A percentile compares a stretch with the other conserved stretches of the same genome.
phyloP scores from a whole-genome alignment of 2,888 invertebrate genomes.

The Drosophila algonquin region DNA sequence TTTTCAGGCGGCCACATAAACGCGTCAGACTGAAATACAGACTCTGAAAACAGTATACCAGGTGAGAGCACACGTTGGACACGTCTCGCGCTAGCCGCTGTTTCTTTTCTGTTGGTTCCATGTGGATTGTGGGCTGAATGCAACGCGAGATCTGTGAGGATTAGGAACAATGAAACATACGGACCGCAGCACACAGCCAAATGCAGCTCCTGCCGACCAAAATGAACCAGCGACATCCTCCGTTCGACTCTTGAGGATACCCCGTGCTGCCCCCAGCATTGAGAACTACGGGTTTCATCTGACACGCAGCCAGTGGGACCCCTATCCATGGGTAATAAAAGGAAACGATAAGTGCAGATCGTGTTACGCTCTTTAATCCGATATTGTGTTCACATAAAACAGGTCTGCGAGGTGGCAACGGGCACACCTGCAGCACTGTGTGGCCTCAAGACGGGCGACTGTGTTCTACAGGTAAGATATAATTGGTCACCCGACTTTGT shows the following conservation, averaged over 20 bases:
- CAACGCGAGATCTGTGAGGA: slow-evolving; percentile 2
- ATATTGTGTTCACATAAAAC: slow-evolving; percentile 9
- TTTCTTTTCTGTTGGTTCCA: background rate
- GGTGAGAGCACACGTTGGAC: slow-evolving; percentile 56
- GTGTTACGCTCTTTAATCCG: slow-evolving; percentile 15
- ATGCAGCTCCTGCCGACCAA: slow-evolving; percentile 2
- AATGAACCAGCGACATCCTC: slow-evolving; percentile 53
- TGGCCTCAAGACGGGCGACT: slow-evolving; percentile 89
- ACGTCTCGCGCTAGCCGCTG: slow-evolving; percentile 46
- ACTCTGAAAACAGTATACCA: slow-evolving; percentile 58
- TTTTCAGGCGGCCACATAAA: slow-evolving; percentile 29
- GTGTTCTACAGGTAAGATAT: slow-evolving; percentile 87
- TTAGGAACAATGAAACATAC: slow-evolving; percentile 21
- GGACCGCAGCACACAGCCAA: background rate
- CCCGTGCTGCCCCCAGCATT: slow-evolving; percentile 85
- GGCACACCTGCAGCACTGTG: slow-evolving; percentile 87
- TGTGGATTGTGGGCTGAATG: background rate
- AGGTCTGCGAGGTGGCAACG: slow-evolving; percentile 87
- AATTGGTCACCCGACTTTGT: slow-evolving; percentile 10
- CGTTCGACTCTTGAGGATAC: slow-evolving; percentile 85
- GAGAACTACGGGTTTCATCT: slow-evolving; percentile 89
- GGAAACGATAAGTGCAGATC: background rate
- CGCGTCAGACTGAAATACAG: slow-evolving; percentile 7
- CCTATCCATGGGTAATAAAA: slow-evolving; percentile 89
- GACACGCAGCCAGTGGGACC: slow-evolving; percentile 91